Percentiles rank a stretch among this genome's conserved stretches.
Conservation (phyloP, 2,797 vertebrate genomes). For the Sebastes reedi region DNA sequence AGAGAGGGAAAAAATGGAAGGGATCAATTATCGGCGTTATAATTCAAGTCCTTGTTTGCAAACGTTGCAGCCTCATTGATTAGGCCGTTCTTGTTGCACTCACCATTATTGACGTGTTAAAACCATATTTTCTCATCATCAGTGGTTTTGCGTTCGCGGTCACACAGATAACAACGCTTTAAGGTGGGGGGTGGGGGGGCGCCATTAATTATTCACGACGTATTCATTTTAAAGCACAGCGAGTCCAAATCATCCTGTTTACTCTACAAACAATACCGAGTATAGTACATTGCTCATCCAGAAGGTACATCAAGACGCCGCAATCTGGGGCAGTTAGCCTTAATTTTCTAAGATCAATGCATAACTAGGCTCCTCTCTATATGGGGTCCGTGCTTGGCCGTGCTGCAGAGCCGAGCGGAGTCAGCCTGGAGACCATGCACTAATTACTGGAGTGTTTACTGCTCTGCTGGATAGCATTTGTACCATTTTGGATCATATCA, state of each 20-base stretch:
- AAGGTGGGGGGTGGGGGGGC: slow-evolving; percentile 17
- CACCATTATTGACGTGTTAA: slow-evolving; percentile 85
- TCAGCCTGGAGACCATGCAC: slow-evolving; percentile 71
- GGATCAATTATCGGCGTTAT: slow-evolving; percentile 85
- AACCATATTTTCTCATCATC: slow-evolving; percentile 85
- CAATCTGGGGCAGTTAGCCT: slow-evolving; percentile 80
- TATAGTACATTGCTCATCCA: slow-evolving; percentile 67
- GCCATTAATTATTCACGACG: slow-evolving; percentile 81
- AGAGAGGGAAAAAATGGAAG: slow-evolving; percentile 58
- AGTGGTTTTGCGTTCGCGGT: slow-evolving; percentile 75
- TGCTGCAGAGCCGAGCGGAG: slow-evolving; percentile 69
- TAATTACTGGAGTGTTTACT: slow-evolving; percentile 79
- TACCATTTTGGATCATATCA: slow-evolving; percentile 71
- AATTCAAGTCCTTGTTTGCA: slow-evolving; percentile 87
- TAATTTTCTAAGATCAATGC: slow-evolving; percentile 82
- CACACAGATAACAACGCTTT: slow-evolving; percentile 71
- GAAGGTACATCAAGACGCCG: slow-evolving; percentile 79
- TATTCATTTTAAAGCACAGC: slow-evolving; percentile 74
- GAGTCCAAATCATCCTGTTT: slow-evolving; percentile 73
- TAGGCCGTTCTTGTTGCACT: slow-evolving; percentile 79
- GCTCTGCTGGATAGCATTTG: slow-evolving; percentile 78
- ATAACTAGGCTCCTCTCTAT: slow-evolving; percentile 78
- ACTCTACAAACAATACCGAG: slow-evolving; percentile 64
- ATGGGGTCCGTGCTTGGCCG: slow-evolving; percentile 76
- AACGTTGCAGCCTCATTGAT: slow-evolving; percentile 84